Evolutionary conservation across 2,888 invertebrate genomes (phyloP), one percentile per base, ranked within the genome.

Genomic region (Pandemis heparana): DNA sequence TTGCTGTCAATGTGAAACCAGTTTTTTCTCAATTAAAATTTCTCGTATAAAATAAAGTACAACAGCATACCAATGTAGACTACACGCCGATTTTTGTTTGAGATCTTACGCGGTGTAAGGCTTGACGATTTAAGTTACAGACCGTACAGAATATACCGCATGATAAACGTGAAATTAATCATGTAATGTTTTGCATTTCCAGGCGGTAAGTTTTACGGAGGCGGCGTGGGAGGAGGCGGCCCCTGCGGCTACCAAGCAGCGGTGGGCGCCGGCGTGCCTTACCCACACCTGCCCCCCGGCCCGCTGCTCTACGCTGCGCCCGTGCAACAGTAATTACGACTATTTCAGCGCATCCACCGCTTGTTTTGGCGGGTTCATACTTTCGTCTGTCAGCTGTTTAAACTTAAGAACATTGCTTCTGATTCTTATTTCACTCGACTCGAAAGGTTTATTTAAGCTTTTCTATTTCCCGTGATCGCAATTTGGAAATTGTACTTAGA

Each of bases 171-270:
- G 95, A 79, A 94, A 93, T 71, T 41, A 63, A 73, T 63, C 65
- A 38, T 66, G 16, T 43, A 14, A 48, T 12, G 18, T 70, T 12
- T 43, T 64, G 32, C 87, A 5, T 3, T 95, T 79, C 92, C 95
- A 91, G 96, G 96, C 85, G 96, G 96, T 88, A 97, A 97, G 87
- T 97, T 96, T 95, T 97, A 97, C 94, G 97, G 97, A 81, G 96
- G 96, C 16, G 96, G 95, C 77, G 96, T 95, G 82, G 96, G 88
- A 79, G 95, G 91, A 72, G 94, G 89, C 56, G 94, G 92, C 0
- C 95, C 95, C 0, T 96, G 96, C 85, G 96, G 96, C 70, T 96
- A 97, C 88, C 96, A 96, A 88, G 96, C 96, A 70, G 95, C 96
- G 5, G 94, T 96, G 91, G 93, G 95, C 92, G 87, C 95, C 87